phyloP scores from a whole-genome alignment of 2,888 invertebrate species.

The Thera obeliscata region DNA sequence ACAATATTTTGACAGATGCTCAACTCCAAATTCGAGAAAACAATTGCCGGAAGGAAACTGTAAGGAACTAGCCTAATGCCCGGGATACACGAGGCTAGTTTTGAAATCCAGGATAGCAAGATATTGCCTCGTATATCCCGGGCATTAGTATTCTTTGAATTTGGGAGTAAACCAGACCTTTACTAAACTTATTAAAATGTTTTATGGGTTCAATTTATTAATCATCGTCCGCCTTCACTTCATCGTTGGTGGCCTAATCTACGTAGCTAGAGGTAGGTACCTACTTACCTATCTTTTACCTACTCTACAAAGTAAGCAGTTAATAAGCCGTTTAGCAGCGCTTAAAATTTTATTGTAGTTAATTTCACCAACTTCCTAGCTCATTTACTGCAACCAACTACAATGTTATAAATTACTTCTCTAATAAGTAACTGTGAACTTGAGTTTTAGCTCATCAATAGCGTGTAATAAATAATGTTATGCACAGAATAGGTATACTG shows the following conservation, averaged over 20 bases:
- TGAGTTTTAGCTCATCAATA: constrained; percentile 72
- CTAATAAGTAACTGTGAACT: constrained; percentile 80
- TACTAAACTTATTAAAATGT: neutral
- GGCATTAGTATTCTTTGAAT: no score
- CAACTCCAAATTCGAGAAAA: no score
- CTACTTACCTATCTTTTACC: constrained; percentile 1
- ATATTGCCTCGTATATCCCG: no score
- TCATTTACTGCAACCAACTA: constrained; percentile 64
- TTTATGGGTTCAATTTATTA: neutral
- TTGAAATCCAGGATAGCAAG: no score
- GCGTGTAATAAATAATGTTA: constrained; percentile 68
- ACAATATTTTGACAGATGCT: no score
- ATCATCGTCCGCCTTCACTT: neutral
- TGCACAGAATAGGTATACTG: constrained; percentile 37
- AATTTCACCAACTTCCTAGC: constrained; percentile 38
- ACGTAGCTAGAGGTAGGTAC: constrained; percentile 6
- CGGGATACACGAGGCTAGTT: no score
- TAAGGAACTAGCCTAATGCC: no score
- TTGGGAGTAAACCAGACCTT: neutral
- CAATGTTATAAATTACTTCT: constrained; percentile 72
- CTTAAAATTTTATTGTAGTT: constrained; percentile 26
- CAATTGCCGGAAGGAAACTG: no score
- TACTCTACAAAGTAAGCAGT: constrained; percentile 28
- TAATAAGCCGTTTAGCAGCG: constrained; percentile 16
- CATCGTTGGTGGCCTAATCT: constrained; percentile 25